A percentile compares a stretch with the other conserved stretches of the same genome.
phyloP scores from a whole-genome alignment of 2,888 invertebrate genomes.

The Nomada goodeniana region DNA sequence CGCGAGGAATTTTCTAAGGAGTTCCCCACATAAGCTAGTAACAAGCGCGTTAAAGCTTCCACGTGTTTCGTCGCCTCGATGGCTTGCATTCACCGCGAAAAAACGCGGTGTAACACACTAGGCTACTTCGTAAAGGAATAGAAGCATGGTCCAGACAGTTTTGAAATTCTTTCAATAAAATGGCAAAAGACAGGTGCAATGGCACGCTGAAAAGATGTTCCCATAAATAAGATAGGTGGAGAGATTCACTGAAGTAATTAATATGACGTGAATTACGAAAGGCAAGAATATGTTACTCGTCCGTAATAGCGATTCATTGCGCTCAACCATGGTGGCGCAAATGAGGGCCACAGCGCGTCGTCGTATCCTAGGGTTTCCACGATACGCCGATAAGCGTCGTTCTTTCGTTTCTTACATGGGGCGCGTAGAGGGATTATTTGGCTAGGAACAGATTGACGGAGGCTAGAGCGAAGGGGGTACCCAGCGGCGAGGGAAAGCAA shows the following conservation, averaged over 20 bases:
- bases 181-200: constrained; percentile 26
- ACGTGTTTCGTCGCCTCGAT: neutral
- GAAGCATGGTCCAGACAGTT: constrained; percentile 3
- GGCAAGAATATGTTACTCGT: constrained; percentile 47
- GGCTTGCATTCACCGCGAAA: neutral
- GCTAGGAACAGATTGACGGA: constrained; percentile 18
- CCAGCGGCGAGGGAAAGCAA: constrained; percentile 3
- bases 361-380: constrained; percentile 41
- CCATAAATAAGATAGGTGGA: constrained; percentile 32
- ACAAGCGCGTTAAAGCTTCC: neutral
- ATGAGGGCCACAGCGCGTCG: constrained; percentile 38
- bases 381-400: constrained; percentile 68
- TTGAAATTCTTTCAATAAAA: constrained; percentile 54
- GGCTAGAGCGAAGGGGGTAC: neutral
- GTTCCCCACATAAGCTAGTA: neutral
- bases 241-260: constrained; percentile 50
- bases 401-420: constrained; percentile 44
- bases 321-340: constrained; percentile 35
- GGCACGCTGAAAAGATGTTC: constrained; percentile 48
- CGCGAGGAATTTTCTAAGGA: constrained; percentile 2
- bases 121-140: neutral
- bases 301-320: constrained; percentile 64
- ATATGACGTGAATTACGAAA: constrained; percentile 58
- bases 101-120: neutral
- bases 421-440: constrained; percentile 39